Percentiles rank a stretch among this genome's conserved stretches.
Evolutionary conservation across 2,888 invertebrate species (phyloP).

Genomic region (Priapulus caudatus): DNA sequence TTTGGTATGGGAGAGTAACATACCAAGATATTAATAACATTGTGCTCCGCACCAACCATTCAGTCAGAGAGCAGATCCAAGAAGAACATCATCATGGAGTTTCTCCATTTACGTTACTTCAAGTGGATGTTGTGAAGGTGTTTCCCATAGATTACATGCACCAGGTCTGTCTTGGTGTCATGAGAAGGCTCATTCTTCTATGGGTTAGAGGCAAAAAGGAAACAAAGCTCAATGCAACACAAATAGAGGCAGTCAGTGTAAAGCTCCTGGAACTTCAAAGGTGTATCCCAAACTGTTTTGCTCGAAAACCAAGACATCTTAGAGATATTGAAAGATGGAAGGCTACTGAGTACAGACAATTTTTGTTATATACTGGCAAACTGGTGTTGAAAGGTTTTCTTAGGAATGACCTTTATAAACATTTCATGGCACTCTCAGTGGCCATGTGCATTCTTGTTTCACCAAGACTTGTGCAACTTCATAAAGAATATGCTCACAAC

Average conservation of each 20-base stretch:
- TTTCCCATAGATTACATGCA: constrained; percentile 24
- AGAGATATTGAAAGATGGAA: constrained; percentile 26
- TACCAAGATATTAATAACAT: too few relatives aligned
- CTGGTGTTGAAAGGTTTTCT: constrained; percentile 22
- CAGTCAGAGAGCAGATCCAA: constrained; percentile 18
- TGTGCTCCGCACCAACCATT: constrained; percentile 16
- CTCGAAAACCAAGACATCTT: constrained; percentile 25
- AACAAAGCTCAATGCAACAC: too few relatives aligned
- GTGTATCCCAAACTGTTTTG: too few relatives aligned
- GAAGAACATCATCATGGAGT: constrained; percentile 19
- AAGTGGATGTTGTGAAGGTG: constrained; percentile 19
- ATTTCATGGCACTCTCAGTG: constrained; percentile 24
- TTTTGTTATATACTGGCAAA: constrained; percentile 26
- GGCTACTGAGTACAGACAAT: too few relatives aligned
- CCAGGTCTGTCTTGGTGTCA: constrained; percentile 21
- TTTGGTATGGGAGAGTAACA: constrained; percentile 5
- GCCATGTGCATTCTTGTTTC: constrained; percentile 21
- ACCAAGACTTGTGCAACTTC: constrained; percentile 17
- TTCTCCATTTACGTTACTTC: constrained; percentile 13
- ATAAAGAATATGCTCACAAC: constrained; percentile 21
- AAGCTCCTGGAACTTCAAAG: too few relatives aligned
- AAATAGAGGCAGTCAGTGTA: too few relatives aligned
- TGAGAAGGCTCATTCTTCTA: constrained; percentile 16
- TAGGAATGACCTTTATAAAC: constrained; percentile 16
- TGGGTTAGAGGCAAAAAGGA: constrained; percentile 23